Evolutionary conservation across 2,797 vertebrate species (phyloP), one percentile per base, ranked within the genome.

Genomic region (Notoglanidium macrostoma): DNA sequence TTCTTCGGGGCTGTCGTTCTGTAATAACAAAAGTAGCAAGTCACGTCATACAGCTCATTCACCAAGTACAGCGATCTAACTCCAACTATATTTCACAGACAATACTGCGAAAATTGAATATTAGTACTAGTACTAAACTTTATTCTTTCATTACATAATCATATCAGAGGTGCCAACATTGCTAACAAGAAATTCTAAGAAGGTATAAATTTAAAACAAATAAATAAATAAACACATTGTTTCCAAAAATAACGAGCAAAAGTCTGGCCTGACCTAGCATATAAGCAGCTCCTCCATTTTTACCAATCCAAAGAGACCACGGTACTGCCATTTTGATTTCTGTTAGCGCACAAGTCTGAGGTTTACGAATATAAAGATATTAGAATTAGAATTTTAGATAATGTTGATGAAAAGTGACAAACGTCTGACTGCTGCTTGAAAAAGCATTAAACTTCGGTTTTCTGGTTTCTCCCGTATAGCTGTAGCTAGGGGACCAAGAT

Each of bases 1-100:
- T 92, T 93, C 11, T 70, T 83, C 1, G 92, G 85, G 5, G 90
- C 86, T 44, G 92, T 74, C 35, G 88, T 89, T 89, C 98, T 98
- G 87, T 59, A 91, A 76, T 88, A 17, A 91, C 44, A 85, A 40
- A 77, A 78, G 1, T 26, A n/a, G 17, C 0, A 4, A 51, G 44
- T 21, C 23, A 11, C 15, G 49, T 67, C n/a, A 19, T 67, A n/a
- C 76, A 57, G 76, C n/a, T 57, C 23, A n/a, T 29, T 32, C 49
- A 54, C 14, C 15, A 54, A 54, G 12, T 76, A 51, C 2, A n/a
- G 44, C 23, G 6, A 49, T 51, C 26, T 51, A 51, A 26, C n/a
- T 51, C 14, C 1, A 57, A 35, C 29, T 32, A 77, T 2, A 77
- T 77, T 55, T 54, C 19, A 54, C 14, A 29, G 7, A 54, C 9